A percentile compares a stretch with the other conserved stretches of the same genome.
Evolutionary conservation across 2,113 vertebrate genomes (phyloP).

Genomic region (Ptilonorhynchus violaceus): DNA sequence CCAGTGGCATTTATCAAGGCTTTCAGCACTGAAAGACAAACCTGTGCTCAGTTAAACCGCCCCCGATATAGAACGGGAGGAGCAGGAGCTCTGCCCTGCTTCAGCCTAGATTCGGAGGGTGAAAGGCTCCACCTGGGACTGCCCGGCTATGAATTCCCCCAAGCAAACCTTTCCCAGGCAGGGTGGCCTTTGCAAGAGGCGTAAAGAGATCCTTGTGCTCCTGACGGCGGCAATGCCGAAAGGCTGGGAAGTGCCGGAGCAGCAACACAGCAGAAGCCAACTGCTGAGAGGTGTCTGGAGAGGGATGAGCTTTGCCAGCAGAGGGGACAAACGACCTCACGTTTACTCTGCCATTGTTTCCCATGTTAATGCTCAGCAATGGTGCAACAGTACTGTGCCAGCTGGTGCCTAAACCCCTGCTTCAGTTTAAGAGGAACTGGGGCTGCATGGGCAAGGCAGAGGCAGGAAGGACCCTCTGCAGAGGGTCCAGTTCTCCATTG

Average conservation of each 20-base stretch:
- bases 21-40: slow-evolving; percentile 44
- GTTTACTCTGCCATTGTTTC: not conserved
- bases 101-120: not conserved
- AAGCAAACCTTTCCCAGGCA: slow-evolving; percentile 21
- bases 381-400: fast-evolving
- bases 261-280: not conserved
- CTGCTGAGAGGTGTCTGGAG: not conserved
- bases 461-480: not conserved
- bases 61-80: not conserved
- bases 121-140: not conserved
- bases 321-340: not conserved
- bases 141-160: not conserved
- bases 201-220: slow-evolving; percentile 53
- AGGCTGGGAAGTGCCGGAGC: not conserved
- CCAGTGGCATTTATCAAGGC: slow-evolving; percentile 46
- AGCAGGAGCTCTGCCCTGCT: not conserved
- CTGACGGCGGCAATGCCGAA: not conserved
- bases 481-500: not conserved
- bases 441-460: not conserved
- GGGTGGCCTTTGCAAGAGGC: not conserved
- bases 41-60: not conserved
- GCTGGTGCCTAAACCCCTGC: not conserved
- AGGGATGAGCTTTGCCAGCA: not conserved
- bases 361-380: not conserved
- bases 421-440: not conserved